Evolutionary conservation across 2,888 invertebrate species (phyloP), one percentile per base, ranked within the genome.

Genomic region (Leucoma salicis): DNA sequence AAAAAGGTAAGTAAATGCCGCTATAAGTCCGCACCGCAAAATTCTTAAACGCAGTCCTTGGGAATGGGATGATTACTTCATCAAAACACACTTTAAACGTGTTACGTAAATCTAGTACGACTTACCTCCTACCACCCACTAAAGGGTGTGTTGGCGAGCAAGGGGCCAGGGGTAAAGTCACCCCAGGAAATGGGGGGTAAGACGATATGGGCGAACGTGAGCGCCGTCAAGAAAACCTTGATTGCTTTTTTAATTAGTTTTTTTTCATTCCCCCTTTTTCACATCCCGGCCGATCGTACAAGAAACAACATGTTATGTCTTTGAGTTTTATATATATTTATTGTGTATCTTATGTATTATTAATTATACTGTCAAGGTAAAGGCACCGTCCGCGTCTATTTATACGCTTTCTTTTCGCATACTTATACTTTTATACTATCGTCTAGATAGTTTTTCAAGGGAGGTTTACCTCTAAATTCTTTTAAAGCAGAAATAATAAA

Each of bases 201-300:
- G 89, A 88, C 88, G 89, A 89, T 89, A 89, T 89, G 86, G 88
- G 85, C 87, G 89, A 88, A 88, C 88, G 89, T 89, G 89, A 88
- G 87, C 87, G 85, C 87, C 88, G 88, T 88, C 89, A 89, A 89
- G 89, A 88, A 89, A 88, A 88, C 89, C 89, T 87, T 89, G 89
- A 89, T 89, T 89, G 89, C 89, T 89, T 89, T 89, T 89, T 88
- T 89, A 89, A 89, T 89, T 89, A 89, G 89, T 89, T 83, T 82
- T 83, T 86, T 87, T 83, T 76, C 76, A 67, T 77, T 79, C 82
- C 83, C 88, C 87, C 86, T 81, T 85, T 83, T 86, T 84, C 83
- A 85, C 85, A 81, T 85, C 86, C 70, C 74, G 64, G 63, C n/a
- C 72, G 74, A 78, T 80, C 80, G 82, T 78, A 71, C 70, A 82